Percentiles rank a stretch among this genome's conserved stretches.
These are phyloP conservation scores for Chiloscyllium plagiosum DNA, from an alignment of 2,113 vertebrate species.

Conservation along the genomic window DNA sequence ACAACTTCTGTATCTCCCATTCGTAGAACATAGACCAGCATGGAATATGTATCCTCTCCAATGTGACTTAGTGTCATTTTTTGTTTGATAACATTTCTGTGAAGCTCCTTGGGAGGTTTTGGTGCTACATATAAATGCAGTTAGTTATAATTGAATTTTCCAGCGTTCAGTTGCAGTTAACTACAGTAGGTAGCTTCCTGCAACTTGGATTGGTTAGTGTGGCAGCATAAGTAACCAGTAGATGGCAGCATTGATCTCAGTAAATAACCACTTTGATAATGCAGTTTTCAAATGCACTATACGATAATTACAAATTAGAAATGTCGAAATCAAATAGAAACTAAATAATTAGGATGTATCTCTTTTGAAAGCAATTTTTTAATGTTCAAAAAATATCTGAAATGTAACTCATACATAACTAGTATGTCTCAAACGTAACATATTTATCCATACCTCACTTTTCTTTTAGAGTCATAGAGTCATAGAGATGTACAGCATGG, in stretches of 20 bases:
- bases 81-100: not conserved
- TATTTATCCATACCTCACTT: not conserved
- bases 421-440: no score
- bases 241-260: not conserved
- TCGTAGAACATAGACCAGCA: not conserved
- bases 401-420: not conserved
- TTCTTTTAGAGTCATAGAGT: not conserved
- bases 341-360: not conserved
- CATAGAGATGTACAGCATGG: no score
- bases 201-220: not conserved
- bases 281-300: not conserved
- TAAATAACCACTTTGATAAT: not conserved
- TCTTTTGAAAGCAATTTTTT: not conserved
- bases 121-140: not conserved
- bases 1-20: not conserved
- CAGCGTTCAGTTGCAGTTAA: not conserved
- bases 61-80: not conserved
- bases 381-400: not conserved
- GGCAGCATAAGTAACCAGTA: not conserved
- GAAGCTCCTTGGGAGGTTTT: not conserved
- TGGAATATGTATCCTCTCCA: not conserved
- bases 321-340: not conserved
- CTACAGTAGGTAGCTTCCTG: not conserved
- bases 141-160: not conserved
- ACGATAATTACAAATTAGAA: not conserved